phyloP scores from a whole-genome alignment of 2,797 vertebrate species.

The Catamblyrhynchus diadema region DNA sequence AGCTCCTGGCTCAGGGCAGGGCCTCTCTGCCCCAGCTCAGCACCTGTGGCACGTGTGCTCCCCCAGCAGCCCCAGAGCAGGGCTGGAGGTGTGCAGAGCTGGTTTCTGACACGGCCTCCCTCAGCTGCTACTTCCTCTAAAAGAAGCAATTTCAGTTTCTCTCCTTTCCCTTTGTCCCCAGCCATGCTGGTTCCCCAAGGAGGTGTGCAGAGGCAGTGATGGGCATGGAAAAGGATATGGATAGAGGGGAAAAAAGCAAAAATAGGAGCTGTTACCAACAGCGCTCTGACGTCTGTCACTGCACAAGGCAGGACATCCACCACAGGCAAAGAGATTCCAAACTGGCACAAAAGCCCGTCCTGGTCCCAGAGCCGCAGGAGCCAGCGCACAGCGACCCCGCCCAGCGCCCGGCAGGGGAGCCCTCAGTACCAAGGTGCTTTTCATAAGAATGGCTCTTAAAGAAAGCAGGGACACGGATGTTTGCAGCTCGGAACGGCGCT shows the following conservation, averaged over 20 bases:
- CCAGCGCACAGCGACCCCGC: not conserved
- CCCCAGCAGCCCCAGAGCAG: fast-evolving
- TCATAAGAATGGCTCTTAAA: not conserved
- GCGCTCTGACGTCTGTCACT: not conserved
- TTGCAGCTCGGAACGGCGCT: not conserved
- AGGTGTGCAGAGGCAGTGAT: not conserved
- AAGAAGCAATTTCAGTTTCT: not conserved
- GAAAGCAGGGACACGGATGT: not conserved
- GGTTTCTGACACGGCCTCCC: not conserved
- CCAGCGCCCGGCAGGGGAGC: not conserved
- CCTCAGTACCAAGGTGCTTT: not conserved
- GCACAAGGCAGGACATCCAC: not conserved
- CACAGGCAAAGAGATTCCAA: not conserved
- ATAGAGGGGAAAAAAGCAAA: not conserved
- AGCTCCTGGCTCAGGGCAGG: not conserved
- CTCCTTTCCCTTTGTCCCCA: not conserved
- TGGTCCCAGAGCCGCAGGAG: not conserved
- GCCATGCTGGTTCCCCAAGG: fast-evolving
- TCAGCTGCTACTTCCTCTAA: not conserved
- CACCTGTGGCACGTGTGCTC: fast-evolving
- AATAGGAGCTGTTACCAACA: not conserved
- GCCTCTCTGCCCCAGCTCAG: not conserved
- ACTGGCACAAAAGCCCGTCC: not conserved
- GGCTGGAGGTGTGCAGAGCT: not conserved
- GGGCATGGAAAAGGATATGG: not conserved